Percentiles rank a stretch among this genome's conserved stretches.
Evolutionary conservation across 2,888 invertebrate genomes (phyloP).

Genomic region (Caenorhabditis virilis): DNA sequence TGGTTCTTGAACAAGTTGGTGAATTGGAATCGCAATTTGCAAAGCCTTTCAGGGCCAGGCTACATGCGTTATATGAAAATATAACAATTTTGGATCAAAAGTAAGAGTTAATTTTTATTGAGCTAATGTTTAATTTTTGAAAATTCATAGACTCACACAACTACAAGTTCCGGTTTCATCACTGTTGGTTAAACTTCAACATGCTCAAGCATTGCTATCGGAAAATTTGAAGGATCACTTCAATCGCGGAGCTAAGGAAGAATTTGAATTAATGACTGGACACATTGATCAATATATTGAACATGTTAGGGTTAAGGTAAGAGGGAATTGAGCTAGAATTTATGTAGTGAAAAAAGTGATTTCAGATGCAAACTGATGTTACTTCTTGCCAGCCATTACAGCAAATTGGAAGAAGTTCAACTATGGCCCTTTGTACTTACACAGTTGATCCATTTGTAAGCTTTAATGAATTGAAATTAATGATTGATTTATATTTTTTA

Average conservation of each 20-base stretch:
- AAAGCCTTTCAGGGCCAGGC: slow-evolving; percentile 36
- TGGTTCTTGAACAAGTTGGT: slow-evolving; percentile 50
- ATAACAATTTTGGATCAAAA: slow-evolving; percentile 43
- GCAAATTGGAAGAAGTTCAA: slow-evolving; percentile 49
- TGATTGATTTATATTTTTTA: slow-evolving; percentile 39
- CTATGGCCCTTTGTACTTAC: slow-evolving; percentile 59
- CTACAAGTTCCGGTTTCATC: slow-evolving; percentile 53
- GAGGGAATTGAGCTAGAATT: not conserved
- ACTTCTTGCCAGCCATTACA: slow-evolving; percentile 62
- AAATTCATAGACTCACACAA: slow-evolving; percentile 37
- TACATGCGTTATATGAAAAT: slow-evolving; percentile 40
- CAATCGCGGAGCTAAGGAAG: slow-evolving; percentile 48
- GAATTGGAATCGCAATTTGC: slow-evolving; percentile 50
- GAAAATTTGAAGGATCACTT: slow-evolving; percentile 56
- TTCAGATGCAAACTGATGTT: slow-evolving; percentile 57
- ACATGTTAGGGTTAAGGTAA: slow-evolving; percentile 46
- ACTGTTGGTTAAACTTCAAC: slow-evolving; percentile 51
- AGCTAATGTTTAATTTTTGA: not conserved
- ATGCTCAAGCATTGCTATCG: slow-evolving; percentile 54
- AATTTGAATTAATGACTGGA: slow-evolving; percentile 41
- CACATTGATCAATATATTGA: slow-evolving; percentile 48
- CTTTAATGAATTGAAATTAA: not conserved
- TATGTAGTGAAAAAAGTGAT: not conserved
- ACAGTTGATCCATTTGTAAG: slow-evolving; percentile 62
- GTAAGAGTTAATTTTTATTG: slow-evolving; percentile 7